phyloP scores from a whole-genome alignment of 2,888 invertebrate genomes.

The Hypomecis atomaria region DNA sequence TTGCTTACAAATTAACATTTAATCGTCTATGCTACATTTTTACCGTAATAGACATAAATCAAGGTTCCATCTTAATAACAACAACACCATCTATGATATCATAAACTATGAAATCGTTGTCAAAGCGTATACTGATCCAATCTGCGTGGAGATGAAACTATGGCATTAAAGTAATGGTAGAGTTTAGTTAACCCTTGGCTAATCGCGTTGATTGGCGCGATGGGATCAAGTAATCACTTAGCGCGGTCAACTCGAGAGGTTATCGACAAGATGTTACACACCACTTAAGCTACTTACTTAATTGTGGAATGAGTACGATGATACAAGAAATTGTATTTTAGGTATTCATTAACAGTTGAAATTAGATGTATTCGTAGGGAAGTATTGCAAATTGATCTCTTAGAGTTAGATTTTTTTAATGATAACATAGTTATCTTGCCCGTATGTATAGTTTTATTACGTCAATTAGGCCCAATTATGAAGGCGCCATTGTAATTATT shows the following conservation, averaged over 20 bases:
- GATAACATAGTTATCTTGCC: too few species aligned
- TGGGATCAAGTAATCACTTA: conserved; percentile 78
- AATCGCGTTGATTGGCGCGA: conserved; percentile 76
- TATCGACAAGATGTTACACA: conserved; percentile 44
- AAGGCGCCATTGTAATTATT: too few species aligned
- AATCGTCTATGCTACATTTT: too few species aligned
- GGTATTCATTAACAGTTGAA: too few species aligned
- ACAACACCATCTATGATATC: background rate
- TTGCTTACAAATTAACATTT: too few species aligned
- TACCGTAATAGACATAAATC: too few species aligned
- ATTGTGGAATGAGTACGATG: conserved; percentile 10
- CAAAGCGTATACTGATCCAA: conserved; percentile 12
- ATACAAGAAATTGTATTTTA: background rate
- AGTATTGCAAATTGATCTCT: too few species aligned
- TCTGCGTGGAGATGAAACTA: conserved; percentile 37
- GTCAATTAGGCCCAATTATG: too few species aligned
- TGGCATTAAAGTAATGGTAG: conserved; percentile 57
- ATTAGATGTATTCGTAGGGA: too few species aligned
- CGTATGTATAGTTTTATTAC: too few species aligned
- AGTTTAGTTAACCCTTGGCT: conserved; percentile 71
- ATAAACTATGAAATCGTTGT: background rate
- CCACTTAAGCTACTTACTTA: conserved; percentile 41
- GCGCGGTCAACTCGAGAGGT: conserved; percentile 54
- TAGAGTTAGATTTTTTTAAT: too few species aligned
- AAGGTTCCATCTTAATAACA: too few species aligned